These are phyloP conservation scores for Chouioia cunea DNA, from an alignment of 2,888 invertebrate genomes.

Conservation along the genomic window DNA sequence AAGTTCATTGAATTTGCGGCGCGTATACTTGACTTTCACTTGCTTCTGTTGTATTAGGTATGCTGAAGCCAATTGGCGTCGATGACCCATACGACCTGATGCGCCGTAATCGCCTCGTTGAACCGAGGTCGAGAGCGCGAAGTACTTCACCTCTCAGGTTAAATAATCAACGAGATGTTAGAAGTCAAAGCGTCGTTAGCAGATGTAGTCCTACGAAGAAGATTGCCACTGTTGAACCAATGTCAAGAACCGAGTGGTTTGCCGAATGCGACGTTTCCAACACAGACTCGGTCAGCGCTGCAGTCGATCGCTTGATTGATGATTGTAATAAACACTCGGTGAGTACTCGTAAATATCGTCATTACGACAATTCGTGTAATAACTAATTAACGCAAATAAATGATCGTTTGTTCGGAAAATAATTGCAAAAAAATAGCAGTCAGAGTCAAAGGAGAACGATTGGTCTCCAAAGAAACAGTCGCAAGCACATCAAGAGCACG, in stretches of 20 bases:
- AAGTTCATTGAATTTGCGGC: constrained; percentile 41
- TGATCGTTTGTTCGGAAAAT: no score
- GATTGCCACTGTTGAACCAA: constrained; percentile 43
- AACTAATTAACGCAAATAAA: no score
- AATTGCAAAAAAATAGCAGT: constrained; percentile 1
- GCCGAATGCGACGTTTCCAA: constrained; percentile 44
- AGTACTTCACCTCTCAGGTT: constrained; percentile 66
- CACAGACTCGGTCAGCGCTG: background rate
- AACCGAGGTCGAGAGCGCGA: constrained; percentile 71
- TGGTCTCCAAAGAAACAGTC: constrained; percentile 38
- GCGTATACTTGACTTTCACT: constrained; percentile 29
- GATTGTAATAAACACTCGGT: constrained; percentile 30
- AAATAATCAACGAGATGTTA: constrained; percentile 59
- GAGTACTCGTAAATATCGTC: background rate
- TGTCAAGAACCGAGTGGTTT: constrained; percentile 62
- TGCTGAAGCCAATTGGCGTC: constrained; percentile 58
- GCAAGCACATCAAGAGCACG: constrained; percentile 5
- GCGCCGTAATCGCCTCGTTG: constrained; percentile 81
- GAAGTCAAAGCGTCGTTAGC: constrained; percentile 68
- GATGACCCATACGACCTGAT: constrained; percentile 85
- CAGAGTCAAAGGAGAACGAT: constrained; percentile 46
- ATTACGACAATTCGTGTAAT: no score
- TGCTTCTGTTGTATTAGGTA: constrained; percentile 53
- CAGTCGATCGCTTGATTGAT: constrained; percentile 17
- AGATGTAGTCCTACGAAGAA: constrained; percentile 42